Evolutionary conservation across 2,797 vertebrate genomes (phyloP).

Genomic region (Myotis myotis): DNA sequence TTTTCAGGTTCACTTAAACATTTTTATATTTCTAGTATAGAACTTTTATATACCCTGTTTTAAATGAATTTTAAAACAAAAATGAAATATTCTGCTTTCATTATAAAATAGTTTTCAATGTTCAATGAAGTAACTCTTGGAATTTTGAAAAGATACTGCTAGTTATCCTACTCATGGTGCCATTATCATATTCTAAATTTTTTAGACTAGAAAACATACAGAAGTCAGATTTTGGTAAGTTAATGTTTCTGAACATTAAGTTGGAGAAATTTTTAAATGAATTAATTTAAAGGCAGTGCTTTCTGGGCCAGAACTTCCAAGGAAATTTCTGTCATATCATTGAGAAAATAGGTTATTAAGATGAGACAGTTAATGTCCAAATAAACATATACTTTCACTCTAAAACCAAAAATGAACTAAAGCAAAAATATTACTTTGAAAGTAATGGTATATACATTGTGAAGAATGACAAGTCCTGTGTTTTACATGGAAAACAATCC

Average conservation of each 20-base stretch:
- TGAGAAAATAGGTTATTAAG: neutral
- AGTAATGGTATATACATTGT: neutral
- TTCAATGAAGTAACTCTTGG: neutral
- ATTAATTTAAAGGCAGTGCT: slow-evolving; percentile 6
- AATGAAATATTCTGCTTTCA: neutral
- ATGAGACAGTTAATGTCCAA: neutral
- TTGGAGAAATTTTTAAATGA: neutral
- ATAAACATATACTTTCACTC: neutral
- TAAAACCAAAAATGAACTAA: neutral
- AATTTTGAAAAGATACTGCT: neutral
- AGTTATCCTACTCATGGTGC: neutral
- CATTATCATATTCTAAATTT: neutral
- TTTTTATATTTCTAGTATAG: neutral
- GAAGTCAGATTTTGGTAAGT: neutral
- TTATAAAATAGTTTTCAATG: neutral
- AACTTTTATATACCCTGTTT: neutral
- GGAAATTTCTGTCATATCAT: neutral
- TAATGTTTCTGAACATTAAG: neutral
- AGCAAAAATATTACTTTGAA: neutral
- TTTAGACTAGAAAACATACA: neutral
- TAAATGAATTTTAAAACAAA: neutral
- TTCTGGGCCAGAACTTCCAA: neutral
- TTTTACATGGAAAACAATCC: neutral
- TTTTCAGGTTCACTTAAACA: neutral
- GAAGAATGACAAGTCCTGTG: neutral